phyloP scores from a whole-genome alignment of 2,888 invertebrate genomes.

The Criorhina ranunculi region DNA sequence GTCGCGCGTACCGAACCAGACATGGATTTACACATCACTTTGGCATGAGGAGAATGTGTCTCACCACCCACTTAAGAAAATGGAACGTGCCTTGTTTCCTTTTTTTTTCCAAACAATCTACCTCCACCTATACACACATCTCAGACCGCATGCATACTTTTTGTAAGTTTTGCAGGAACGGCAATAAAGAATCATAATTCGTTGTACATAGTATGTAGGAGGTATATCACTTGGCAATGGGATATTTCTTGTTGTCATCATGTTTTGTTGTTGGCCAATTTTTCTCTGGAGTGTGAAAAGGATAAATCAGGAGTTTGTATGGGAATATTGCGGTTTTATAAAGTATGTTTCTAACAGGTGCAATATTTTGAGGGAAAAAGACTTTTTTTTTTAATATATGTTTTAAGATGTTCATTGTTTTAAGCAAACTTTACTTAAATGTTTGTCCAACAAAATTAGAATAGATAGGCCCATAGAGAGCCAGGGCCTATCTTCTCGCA shows the following conservation, averaged over 20 bases:
- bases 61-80: slow-evolving; percentile 43
- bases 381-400: too few species aligned
- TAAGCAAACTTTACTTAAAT: too few species aligned
- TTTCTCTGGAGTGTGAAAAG: slow-evolving; percentile 1
- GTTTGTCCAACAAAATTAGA: too few species aligned
- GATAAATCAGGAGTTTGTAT: not conserved
- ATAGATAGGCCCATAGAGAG: too few species aligned
- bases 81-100: slow-evolving; percentile 48
- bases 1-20: slow-evolving; percentile 52
- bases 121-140: not conserved
- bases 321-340: not conserved
- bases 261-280: not conserved
- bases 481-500: too few species aligned
- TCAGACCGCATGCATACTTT: slow-evolving; percentile 1
- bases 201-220: not conserved
- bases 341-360: not conserved
- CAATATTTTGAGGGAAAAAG: too few species aligned
- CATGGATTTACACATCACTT: slow-evolving; percentile 49
- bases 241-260: slow-evolving; percentile 23
- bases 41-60: not conserved
- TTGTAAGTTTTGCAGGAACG: slow-evolving; percentile 11
- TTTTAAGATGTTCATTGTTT: too few species aligned
- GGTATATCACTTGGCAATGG: slow-evolving; percentile 4
- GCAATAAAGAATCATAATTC: slow-evolving; percentile 20
- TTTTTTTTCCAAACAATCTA: slow-evolving; percentile 2